Evolutionary conservation across 2,888 invertebrate species (phyloP), one percentile per base, ranked within the genome.

Genomic region (Hydraecia micacea): DNA sequence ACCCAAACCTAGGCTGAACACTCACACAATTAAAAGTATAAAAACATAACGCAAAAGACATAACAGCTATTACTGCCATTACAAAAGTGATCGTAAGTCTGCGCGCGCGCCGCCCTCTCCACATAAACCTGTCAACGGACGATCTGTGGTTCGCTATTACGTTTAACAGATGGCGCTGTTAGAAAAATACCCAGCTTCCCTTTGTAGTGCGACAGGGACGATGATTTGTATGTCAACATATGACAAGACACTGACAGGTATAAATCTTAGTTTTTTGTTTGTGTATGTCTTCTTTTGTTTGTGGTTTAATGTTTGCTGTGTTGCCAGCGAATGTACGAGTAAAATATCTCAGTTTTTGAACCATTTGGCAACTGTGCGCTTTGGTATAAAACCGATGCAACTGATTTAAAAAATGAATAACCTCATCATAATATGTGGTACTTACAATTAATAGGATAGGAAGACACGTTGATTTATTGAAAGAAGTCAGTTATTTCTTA

Each of bases 61-160:
- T 85, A 82, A 82, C 85, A 79, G 66, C 63, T 13, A 85, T 77
- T 84, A 84, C 63, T 77, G 52, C 66, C 76, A 84, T 85, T 79
- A 85, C 82, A 86, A 85, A 87, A 86, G 78, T 82, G 83, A 74
- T 82, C 83, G 52, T 88, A 81, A 85, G 75, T 73, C 77, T 87
- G 85, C 86, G 89, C 85, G 83, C 80, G 79, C 88, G 83, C 89
- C 87, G 84, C 87, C 84, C 81, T 63, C 70, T 89, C 63, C 75
- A 42, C 85, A 92, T 94, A 92, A 95, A 94, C 85, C 94, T 94
- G 94, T 95, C 94, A 93, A 81, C 94, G 87, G 85, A 88, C 90
- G 91, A 92, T 93, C 92, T 93, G 93, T 92, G 88, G 90, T 90
- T 87, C 80, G 74, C 86, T 86, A 84, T 87, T 86, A 88, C 87